Conservation (phyloP, 2,888 invertebrate genomes). For the Cheilosia soror region DNA sequence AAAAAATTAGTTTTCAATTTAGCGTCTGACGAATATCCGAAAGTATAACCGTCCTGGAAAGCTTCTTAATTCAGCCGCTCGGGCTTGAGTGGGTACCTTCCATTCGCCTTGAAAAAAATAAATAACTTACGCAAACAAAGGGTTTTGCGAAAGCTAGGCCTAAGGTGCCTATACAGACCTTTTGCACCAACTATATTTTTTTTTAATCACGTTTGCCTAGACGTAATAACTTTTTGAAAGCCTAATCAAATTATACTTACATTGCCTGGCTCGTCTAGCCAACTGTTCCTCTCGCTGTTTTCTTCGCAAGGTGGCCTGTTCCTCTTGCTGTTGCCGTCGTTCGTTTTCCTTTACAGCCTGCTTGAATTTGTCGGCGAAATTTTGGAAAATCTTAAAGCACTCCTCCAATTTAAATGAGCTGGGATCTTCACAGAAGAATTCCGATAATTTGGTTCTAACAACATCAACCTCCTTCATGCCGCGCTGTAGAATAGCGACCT, state of each 20-base stretch:
- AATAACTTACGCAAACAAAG: too few species aligned
- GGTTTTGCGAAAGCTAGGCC: too few species aligned
- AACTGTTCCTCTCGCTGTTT: slow-evolving; percentile 90
- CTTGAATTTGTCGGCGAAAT: slow-evolving; percentile 94
- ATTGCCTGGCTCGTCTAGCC: slow-evolving; percentile 86
- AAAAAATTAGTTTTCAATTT: too few species aligned
- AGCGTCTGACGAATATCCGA: too few species aligned
- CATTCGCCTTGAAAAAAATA: too few species aligned
- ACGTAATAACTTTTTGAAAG: too few species aligned
- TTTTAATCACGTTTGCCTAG: too few species aligned
- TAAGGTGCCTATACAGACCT: too few species aligned
- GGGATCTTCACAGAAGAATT: slow-evolving; percentile 97
- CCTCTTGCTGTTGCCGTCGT: slow-evolving; percentile 91
- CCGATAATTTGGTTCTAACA: slow-evolving; percentile 91
- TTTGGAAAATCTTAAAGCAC: slow-evolving; percentile 94
- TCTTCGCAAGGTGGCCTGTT: slow-evolving; percentile 91
- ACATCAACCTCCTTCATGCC: slow-evolving; percentile 93
- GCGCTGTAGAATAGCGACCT: slow-evolving; percentile 90
- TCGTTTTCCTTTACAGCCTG: slow-evolving; percentile 94
- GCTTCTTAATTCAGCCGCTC: too few species aligned
- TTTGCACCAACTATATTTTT: too few species aligned
- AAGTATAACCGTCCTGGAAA: too few species aligned
- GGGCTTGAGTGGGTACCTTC: too few species aligned
- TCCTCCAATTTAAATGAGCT: slow-evolving; percentile 96
- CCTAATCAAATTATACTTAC: slow-evolving; percentile 82